Evolutionary conservation across 2,113 vertebrate species (phyloP).

Genomic region (Felis chaus): DNA sequence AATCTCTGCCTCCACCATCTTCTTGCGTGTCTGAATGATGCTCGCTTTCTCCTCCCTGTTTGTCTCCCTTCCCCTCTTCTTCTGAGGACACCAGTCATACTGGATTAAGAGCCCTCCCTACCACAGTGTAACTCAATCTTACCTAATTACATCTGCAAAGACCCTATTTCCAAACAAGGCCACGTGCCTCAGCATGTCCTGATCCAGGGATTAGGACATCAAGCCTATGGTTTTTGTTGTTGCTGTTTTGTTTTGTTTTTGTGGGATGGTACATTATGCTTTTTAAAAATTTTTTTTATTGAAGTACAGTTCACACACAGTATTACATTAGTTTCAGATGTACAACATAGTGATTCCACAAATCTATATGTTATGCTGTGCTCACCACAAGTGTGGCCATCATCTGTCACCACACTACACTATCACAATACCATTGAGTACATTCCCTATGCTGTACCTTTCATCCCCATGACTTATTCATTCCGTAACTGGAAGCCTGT

Average conservation of each 20-base stretch:
- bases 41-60: background rate
- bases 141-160: background rate
- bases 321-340: background rate
- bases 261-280: background rate
- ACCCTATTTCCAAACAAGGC: background rate
- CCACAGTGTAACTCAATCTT: background rate
- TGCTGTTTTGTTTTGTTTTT: background rate
- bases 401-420: background rate
- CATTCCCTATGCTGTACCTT: background rate
- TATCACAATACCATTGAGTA: background rate
- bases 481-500: background rate
- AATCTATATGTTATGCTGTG: background rate
- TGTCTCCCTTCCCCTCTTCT: background rate
- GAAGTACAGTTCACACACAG: background rate
- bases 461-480: background rate
- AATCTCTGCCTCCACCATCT: rapidly evolving
- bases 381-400: background rate
- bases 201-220: background rate
- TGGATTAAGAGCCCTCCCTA: background rate
- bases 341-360: background rate
- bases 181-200: background rate
- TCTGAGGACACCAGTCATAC: background rate
- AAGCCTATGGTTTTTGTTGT: background rate
- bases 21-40: background rate
- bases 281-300: background rate